phyloP scores from a whole-genome alignment of 37 sponge, comb jelly and placozoan genomes.

The Amphimedon queenslandica region DNA sequence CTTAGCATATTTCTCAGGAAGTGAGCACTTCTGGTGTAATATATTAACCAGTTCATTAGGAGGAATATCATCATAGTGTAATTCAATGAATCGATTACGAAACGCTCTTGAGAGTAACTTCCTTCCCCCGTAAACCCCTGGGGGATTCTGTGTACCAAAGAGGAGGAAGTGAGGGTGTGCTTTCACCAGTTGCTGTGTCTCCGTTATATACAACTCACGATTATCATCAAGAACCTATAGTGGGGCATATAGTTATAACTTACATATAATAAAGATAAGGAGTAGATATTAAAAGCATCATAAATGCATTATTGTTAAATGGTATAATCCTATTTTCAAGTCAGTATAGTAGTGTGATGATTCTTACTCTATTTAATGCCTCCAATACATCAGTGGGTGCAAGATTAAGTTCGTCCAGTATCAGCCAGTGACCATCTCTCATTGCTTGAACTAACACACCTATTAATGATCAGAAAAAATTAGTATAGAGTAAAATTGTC shows the following conservation, averaged over 20 bases:
- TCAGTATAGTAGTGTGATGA: not conserved
- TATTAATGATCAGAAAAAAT: constrained; percentile 8
- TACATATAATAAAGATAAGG: not conserved
- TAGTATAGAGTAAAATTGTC: too few species aligned
- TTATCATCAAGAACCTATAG: constrained; percentile 94
- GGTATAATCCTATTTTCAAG: too few species aligned
- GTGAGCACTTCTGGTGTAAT: constrained; percentile 58
- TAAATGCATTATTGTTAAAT: not conserved
- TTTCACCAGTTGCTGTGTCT: constrained; percentile 84
- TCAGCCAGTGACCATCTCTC: constrained; percentile 95
- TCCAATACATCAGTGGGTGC: constrained; percentile 99
- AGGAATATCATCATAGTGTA: constrained; percentile 96
- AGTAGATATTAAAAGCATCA: too few species aligned
- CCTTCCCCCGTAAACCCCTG: constrained; percentile 90
- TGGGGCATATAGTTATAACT: not conserved
- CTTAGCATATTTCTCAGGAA: constrained; percentile 88
- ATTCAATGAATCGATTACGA: constrained; percentile 95
- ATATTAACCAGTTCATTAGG: constrained; percentile 76
- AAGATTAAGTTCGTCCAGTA: constrained; percentile 96
- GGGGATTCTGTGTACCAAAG: constrained; percentile 99
- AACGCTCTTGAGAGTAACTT: constrained; percentile 96
- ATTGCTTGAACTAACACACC: constrained; percentile 94
- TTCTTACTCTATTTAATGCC: constrained; percentile 89
- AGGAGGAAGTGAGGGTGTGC: constrained; percentile 92
- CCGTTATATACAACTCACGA: constrained; percentile 93